These are phyloP conservation scores for Yasuhikotakia modesta DNA, from an alignment of 2,797 vertebrate species.

Conservation along the genomic window DNA sequence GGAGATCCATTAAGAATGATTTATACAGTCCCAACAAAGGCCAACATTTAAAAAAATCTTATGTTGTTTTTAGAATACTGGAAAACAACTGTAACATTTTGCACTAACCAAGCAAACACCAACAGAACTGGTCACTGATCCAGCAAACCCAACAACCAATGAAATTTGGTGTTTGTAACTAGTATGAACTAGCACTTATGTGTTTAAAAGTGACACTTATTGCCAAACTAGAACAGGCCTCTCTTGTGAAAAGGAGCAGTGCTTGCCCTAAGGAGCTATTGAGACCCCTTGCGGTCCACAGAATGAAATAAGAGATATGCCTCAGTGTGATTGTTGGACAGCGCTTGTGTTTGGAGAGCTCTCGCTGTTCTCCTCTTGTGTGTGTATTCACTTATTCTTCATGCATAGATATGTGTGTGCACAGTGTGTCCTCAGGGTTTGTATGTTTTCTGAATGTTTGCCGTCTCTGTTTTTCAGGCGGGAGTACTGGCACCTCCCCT, in stretches of 20 bases:
- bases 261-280: conserved; percentile 44
- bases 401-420: conserved; percentile 30
- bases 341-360: conserved; percentile 53
- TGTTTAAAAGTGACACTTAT: conserved; percentile 32
- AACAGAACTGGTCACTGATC: too few species aligned
- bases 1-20: conserved; percentile 12
- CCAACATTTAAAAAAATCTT: not conserved
- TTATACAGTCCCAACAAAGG: not conserved
- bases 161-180: not conserved
- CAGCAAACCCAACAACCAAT: not conserved
- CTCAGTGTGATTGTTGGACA: conserved; percentile 58
- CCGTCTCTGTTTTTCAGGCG: conserved; percentile 78
- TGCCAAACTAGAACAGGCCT: conserved; percentile 52
- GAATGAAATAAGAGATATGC: conserved; percentile 54
- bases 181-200: conserved; percentile 2
- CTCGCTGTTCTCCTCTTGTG: conserved; percentile 37
- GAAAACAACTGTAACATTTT: not conserved
- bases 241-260: conserved; percentile 49
- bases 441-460: conserved; percentile 44
- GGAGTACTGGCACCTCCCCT: conserved; percentile 95
- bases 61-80: not conserved
- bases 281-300: conserved; percentile 33
- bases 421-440: conserved; percentile 20
- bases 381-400: conserved; percentile 36
- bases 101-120: not conserved